These are phyloP conservation scores for Pandemis corylana DNA, from an alignment of 2,888 invertebrate genomes.

Conservation along the genomic window DNA sequence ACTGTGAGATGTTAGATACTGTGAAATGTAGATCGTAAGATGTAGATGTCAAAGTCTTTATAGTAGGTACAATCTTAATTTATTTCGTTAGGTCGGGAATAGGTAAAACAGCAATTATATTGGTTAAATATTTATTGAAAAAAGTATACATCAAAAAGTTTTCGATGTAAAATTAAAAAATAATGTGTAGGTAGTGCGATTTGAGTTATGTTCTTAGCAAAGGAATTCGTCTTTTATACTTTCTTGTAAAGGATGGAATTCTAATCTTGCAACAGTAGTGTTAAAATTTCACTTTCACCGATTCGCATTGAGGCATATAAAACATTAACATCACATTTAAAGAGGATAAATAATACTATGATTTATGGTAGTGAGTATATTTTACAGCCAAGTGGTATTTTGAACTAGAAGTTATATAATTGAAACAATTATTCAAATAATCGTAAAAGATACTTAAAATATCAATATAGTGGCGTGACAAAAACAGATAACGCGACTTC, in stretches of 20 bases:
- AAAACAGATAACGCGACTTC: conserved; percentile 9
- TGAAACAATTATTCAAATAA: conserved; percentile 1
- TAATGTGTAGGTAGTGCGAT: conserved; percentile 60
- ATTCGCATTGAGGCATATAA: background rate
- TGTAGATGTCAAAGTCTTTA: too few relatives aligned
- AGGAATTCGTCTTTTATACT: conserved; percentile 28
- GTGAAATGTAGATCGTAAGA: too few relatives aligned
- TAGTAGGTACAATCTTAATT: background rate
- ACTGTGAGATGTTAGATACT: too few relatives aligned
- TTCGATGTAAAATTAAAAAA: conserved; percentile 82
- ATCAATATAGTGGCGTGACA: background rate
- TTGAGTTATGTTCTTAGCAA: conserved; percentile 44
- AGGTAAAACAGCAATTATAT: conserved; percentile 45
- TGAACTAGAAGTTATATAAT: conserved; percentile 18
- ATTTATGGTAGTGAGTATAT: conserved; percentile 46
- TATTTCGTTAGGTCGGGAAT: background rate
- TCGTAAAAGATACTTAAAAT: background rate
- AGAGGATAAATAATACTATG: conserved; percentile 42
- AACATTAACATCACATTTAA: conserved; percentile 11
- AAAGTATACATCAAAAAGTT: conserved; percentile 82
- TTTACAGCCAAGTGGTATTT: conserved; percentile 60
- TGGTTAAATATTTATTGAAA: conserved; percentile 80
- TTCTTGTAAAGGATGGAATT: conserved; percentile 9
- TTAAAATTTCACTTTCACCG: conserved; percentile 13
- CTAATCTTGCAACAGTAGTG: background rate